Base-by-base conservation (phyloP, 2,113 vertebrate genomes). In the Phasianus colchicus region DNA sequence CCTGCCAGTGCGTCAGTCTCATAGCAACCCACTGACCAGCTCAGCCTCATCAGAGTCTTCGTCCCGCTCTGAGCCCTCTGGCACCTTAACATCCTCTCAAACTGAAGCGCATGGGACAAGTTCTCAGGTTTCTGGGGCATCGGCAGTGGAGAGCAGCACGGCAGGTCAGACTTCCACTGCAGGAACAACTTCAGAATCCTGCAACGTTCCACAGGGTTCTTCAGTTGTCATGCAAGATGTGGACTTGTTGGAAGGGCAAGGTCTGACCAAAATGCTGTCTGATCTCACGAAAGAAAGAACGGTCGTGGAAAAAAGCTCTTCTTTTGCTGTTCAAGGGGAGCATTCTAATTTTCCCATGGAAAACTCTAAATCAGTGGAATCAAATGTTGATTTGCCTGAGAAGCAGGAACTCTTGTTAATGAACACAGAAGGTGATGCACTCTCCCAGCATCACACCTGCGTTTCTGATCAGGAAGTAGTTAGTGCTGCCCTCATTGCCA, bases 381-480 rank as follows among this genome's bases (percentile, higher is more conserved):
- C 96, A 29, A 96, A 34, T 83, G 92, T 94, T 50, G 90, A 95
- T 91, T 94, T 97, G 79, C 91, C 96, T 32, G 96, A 97, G 47
- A 97, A 97, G n/a, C 96, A 97, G 69, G 98, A 98, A 4, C 92
- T 98, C 4, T 74, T 98, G 43, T 87, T 98, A 13, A 97, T 98
- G 87, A 98, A 67, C 57, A 43, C 96, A 0, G 95, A 99, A 94
- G 95, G 98, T 2, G 96, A 98, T 36, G 91, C 97, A 21, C 81
- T 97, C 9, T 89, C 97, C 3, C 98, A 98, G 71, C 98, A 98
- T 43, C 98, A 98, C 85, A 90, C 98, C 54, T 99, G 98, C 86
- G 88, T 98, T 25, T 95, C 99, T 25, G 99, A 99, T 11, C 98
- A 98, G 76, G 99, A 99, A 65, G 94, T 96, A 3, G 96, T 98